Conservation (phyloP, 2,113 vertebrate genomes). For the Pygoscelis antarcticus region DNA sequence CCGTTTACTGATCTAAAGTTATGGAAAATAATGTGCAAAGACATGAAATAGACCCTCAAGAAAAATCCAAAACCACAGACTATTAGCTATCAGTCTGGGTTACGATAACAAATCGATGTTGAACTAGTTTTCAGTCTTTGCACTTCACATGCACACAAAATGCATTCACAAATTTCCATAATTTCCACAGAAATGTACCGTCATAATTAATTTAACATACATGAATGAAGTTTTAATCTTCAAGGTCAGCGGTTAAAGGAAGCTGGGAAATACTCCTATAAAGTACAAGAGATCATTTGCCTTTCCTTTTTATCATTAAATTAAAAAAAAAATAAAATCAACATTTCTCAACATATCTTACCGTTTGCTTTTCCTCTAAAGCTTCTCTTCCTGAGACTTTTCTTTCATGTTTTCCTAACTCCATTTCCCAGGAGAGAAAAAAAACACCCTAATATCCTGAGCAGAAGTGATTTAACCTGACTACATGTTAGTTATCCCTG, state of each 20-base stretch:
- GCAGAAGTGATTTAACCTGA: slow-evolving; percentile 60
- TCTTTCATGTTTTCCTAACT: slow-evolving; percentile 67
- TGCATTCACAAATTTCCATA: not conserved
- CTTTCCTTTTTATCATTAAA: not conserved
- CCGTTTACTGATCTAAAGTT: not conserved
- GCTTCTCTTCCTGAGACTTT: slow-evolving; percentile 41
- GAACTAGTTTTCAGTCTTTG: not conserved
- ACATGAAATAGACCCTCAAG: not conserved
- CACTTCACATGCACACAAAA: not conserved
- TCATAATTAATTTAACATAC: slow-evolving; percentile 20
- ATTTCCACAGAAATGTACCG: not conserved
- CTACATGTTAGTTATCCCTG: slow-evolving; percentile 70
- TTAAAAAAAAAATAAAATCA: not conserved
- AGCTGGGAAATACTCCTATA: slow-evolving; percentile 1
- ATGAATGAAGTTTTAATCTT: not conserved
- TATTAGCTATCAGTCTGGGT: not conserved
- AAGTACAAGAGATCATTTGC: not conserved
- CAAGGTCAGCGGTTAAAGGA: slow-evolving; percentile 38
- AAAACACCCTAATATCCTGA: not conserved
- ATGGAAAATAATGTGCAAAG: not conserved
- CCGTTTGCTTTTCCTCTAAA: slow-evolving; percentile 69
- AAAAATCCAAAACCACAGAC: not conserved
- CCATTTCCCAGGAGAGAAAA: slow-evolving; percentile 67
- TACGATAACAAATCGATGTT: not conserved
- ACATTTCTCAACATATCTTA: slow-evolving; percentile 65